Evolutionary conservation across 2,113 vertebrate species (phyloP).

Genomic region (Litocranius walleri): DNA sequence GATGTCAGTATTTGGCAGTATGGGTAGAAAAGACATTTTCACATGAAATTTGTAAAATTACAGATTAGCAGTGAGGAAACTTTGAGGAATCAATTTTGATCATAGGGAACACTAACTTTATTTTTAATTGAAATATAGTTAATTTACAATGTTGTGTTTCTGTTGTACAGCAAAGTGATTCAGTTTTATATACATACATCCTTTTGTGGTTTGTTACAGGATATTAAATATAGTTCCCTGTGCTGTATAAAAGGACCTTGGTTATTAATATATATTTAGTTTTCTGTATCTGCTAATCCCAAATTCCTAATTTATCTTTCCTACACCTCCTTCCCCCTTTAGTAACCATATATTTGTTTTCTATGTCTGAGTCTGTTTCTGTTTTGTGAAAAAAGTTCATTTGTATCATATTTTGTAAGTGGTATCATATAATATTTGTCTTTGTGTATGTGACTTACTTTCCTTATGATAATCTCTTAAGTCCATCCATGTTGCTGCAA

Average conservation of each 20-base stretch:
- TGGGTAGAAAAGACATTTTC: background rate
- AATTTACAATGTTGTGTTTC: background rate
- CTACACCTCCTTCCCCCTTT: background rate
- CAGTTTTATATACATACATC: background rate
- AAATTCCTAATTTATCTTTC: background rate
- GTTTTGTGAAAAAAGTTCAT: background rate
- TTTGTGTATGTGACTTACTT: background rate
- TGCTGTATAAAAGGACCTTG: background rate
- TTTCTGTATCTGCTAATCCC: background rate
- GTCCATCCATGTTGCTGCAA: background rate
- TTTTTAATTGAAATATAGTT: background rate
- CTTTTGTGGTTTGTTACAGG: background rate
- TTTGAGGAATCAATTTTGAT: constrained; percentile 7
- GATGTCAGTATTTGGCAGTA: background rate
- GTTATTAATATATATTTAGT: background rate
- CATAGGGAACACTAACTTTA: background rate
- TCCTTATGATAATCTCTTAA: background rate
- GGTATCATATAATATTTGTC: background rate
- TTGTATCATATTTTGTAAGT: background rate
- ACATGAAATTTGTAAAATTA: background rate
- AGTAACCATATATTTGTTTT: background rate
- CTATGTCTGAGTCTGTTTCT: background rate
- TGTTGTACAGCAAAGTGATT: background rate
- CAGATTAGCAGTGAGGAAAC: background rate
- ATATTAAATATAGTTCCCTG: background rate